phyloP scores from a whole-genome alignment of 1,140 invertebrate genomes.

The Drosophila mayri region DNA sequence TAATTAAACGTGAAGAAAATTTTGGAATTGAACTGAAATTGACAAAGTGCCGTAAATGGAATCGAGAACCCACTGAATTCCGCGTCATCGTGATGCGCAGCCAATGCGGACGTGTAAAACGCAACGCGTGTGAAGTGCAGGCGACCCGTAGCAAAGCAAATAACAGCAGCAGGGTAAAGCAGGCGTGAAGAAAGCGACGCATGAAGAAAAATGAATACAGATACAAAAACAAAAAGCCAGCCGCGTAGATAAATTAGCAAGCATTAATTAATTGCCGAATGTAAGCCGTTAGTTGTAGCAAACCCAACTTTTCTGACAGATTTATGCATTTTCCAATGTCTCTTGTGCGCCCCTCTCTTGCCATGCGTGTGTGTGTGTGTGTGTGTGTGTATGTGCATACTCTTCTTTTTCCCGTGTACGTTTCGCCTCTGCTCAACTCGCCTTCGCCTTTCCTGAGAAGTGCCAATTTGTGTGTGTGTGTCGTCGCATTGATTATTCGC shows the following conservation, averaged over 20 bases:
- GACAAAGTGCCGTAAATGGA: conserved; percentile 21
- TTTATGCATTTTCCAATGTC: conserved; percentile 54
- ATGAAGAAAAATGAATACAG: conserved; percentile 52
- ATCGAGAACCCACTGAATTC: conserved; percentile 12
- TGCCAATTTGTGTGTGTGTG: conserved; percentile 24
- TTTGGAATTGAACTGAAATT: conserved; percentile 44
- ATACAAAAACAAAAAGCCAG: conserved; percentile 53
- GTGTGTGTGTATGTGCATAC: conserved; percentile 35
- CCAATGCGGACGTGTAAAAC: conserved; percentile 48
- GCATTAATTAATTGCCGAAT: conserved; percentile 64
- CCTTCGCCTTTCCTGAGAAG: conserved; percentile 15
- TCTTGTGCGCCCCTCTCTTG: conserved; percentile 35
- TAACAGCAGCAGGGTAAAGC: conserved; percentile 49
- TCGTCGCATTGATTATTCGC: conserved; percentile 21
- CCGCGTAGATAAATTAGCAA: conserved; percentile 61
- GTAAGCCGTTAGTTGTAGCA: conserved; percentile 55
- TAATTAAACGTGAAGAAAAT: conserved; percentile 66
- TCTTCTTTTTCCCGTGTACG: conserved; percentile 50
- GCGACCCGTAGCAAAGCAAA: conserved; percentile 58
- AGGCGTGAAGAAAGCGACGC: conserved; percentile 47
- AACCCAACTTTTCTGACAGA: conserved; percentile 35
- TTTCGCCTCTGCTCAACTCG: conserved; percentile 10
- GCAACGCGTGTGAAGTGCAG: conserved; percentile 67
- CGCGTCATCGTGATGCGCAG: conserved; percentile 43
- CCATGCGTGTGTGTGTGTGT: conserved; percentile 14